Evolutionary conservation across 2,113 vertebrate species (phyloP).

Genomic region (Zootoca vivipara): DNA sequence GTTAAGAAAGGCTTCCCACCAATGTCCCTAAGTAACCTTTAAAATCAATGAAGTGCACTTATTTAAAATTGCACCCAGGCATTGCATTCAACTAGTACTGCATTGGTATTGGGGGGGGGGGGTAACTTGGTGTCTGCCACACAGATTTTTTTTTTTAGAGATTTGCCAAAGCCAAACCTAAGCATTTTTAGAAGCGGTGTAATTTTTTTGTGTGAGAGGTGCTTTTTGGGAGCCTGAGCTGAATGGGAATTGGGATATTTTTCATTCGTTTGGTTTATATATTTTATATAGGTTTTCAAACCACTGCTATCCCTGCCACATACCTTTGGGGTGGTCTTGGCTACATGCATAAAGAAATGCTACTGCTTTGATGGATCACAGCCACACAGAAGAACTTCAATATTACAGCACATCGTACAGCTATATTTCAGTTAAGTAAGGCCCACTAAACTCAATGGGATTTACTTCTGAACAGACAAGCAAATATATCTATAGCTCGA

Average conservation of each 20-base stretch:
- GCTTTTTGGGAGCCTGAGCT: not conserved
- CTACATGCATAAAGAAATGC: not conserved
- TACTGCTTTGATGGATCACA: not conserved
- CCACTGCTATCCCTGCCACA: not conserved
- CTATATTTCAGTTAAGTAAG: too few species aligned
- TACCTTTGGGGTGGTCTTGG: not conserved
- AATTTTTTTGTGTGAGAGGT: not conserved
- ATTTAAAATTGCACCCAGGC: not conserved
- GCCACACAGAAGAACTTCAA: not conserved
- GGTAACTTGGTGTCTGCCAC: not conserved
- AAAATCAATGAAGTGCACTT: not conserved
- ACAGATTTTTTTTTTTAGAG: not conserved
- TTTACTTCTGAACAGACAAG: too few species aligned
- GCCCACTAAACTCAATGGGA: too few species aligned
- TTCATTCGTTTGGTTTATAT: not conserved
- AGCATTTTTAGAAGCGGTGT: not conserved
- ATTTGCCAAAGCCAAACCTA: not conserved
- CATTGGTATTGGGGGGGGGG: not conserved
- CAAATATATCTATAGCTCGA: too few species aligned
- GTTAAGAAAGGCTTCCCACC: not conserved
- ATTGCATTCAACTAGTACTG: not conserved
- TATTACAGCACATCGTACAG: not conserved
- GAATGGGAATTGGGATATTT: not conserved
- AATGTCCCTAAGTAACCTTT: not conserved
- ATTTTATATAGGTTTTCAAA: not conserved